Evolutionary conservation across 2,888 invertebrate species (phyloP), one percentile per base, ranked within the genome.

Genomic region (Chymomyza fuscimana): DNA sequence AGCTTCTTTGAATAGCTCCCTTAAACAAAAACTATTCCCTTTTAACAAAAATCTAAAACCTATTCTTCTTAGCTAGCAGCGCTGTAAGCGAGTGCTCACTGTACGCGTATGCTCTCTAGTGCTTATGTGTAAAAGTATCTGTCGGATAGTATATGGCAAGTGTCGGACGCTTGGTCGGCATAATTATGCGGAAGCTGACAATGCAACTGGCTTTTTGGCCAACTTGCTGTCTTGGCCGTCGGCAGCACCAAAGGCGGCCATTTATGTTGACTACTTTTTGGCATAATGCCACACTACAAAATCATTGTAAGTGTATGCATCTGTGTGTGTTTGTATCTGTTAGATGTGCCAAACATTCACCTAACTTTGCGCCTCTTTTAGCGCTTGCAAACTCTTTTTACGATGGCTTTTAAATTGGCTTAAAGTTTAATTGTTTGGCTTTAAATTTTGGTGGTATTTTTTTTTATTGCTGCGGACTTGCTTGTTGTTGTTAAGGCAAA

Each of bases 141-240:
- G 52, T 70, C 68, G 60, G 63, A 59, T 76, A 32, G 32, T 32
- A 56, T 78, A 60, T 73, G 67, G 78, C 68, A 77, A 77, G 72
- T 80, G 73, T 82, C 73, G 72, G 58, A 29, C 25, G 29, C 25
- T 58, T 25, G 59, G 84, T 86, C 78, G 88, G 82, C 86, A 82
- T 85, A 85, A 85, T 88, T 85, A 85, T 86, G 88, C 85, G 85
- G 85, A 85, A 85, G 85, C 85, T 85, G 85, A 86, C 85, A 84
- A 86, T 88, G 88, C 88, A 88, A 77, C 80, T 84, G 71, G 84
- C 78, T 73, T 72, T 70, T 59, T 29, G 58, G 58, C 66, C 60
- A 59, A 54, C 66, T 46, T 60, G 16, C 25, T 16, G 15, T 29
- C 63, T 51, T 16, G 51, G 40, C 46, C 59, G 25, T 32, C 15